Evolutionary conservation across 2,113 vertebrate species (phyloP).

Genomic region (Pseudorasbora parva): DNA sequence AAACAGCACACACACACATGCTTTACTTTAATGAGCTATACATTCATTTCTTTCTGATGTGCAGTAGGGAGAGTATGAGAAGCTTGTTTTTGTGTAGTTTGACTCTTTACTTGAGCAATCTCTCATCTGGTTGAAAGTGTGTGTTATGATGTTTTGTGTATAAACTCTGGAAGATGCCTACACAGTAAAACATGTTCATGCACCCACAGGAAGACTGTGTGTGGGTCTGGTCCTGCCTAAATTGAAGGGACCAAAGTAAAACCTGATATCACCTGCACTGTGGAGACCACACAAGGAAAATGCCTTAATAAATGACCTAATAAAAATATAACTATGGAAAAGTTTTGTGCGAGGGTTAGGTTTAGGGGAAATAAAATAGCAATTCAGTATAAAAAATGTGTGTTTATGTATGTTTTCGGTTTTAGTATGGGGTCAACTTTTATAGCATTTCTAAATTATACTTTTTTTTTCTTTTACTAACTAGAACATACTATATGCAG

Average conservation of each 20-base stretch:
- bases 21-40: conserved; percentile 1
- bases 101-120: conserved; percentile 6
- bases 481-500: too few relatives aligned
- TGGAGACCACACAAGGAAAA: conserved; percentile 11
- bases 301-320: neutral
- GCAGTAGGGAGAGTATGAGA: neutral
- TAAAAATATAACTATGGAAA: neutral
- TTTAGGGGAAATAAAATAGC: neutral
- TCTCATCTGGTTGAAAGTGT: conserved; percentile 14
- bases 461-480: too few relatives aligned
- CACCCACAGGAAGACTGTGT: conserved; percentile 14
- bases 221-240: conserved; percentile 12
- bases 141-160: conserved; percentile 29
- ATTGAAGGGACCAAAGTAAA: conserved; percentile 20
- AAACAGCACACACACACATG: neutral
- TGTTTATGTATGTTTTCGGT: neutral
- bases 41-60: neutral
- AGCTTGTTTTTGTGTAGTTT: conserved; percentile 23
- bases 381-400: neutral
- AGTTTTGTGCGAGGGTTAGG: neutral
- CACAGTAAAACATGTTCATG: neutral
- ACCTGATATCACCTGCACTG: neutral
- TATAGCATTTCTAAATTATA: too few relatives aligned
- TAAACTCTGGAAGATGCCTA: conserved; percentile 1
- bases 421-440: neutral